Conservation (phyloP, 2,888 invertebrate species). For the Microdon myrmicae region DNA sequence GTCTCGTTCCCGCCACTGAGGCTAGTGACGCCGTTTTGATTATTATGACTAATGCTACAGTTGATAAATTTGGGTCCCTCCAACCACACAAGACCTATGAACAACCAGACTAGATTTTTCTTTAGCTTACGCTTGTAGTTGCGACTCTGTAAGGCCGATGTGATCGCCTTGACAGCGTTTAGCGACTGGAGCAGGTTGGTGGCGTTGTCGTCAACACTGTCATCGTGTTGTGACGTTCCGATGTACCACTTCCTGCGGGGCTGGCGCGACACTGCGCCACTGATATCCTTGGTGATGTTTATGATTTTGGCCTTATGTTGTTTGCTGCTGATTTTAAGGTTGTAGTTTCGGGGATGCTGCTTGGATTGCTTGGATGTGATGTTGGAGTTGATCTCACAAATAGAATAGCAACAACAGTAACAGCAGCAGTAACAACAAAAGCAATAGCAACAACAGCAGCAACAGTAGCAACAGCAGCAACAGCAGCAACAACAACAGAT, state of each 20-base stretch:
- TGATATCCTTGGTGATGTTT: slow-evolving; percentile 8
- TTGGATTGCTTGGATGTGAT: slow-evolving; percentile 9
- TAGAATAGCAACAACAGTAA: slow-evolving; percentile 22
- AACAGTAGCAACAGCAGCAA: slow-evolving; percentile 1
- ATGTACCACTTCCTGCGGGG: slow-evolving; percentile 28
- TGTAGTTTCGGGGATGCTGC: slow-evolving; percentile 4
- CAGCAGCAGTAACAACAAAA: slow-evolving; percentile 10
- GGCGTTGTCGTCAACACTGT: neutral
- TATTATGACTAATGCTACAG: slow-evolving; percentile 58
- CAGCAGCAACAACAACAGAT: slow-evolving; percentile 25
- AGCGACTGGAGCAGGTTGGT: slow-evolving; percentile 15
- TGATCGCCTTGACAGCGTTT: slow-evolving; percentile 47
- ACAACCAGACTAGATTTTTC: slow-evolving; percentile 61
- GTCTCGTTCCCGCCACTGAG: slow-evolving; percentile 37
- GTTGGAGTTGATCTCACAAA: slow-evolving; percentile 6
- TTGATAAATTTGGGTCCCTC: slow-evolving; percentile 61
- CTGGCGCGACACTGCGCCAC: slow-evolving; percentile 17
- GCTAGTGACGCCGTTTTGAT: slow-evolving; percentile 41
- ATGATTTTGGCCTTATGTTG: slow-evolving; percentile 5
- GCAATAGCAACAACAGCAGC: slow-evolving; percentile 7
- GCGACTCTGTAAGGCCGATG: slow-evolving; percentile 24
- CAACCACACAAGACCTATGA: slow-evolving; percentile 64
- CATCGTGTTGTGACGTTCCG: neutral
- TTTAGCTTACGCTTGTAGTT: slow-evolving; percentile 43
- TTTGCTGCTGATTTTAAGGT: slow-evolving; percentile 20